phyloP scores from a whole-genome alignment of 2,797 vertebrate genomes.

The Ctenosaura bakeri region DNA sequence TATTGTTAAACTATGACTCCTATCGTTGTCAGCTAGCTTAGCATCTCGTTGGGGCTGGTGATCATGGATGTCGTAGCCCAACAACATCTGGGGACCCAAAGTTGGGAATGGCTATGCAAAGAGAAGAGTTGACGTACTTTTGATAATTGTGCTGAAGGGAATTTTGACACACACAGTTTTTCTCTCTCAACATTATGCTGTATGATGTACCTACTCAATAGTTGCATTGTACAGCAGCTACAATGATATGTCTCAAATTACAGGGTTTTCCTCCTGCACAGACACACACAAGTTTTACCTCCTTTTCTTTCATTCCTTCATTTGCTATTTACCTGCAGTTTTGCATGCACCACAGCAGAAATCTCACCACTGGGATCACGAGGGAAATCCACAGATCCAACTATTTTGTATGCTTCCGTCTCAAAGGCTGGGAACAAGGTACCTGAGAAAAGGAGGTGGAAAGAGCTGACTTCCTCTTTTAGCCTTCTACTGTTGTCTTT shows the following conservation, averaged over 20 bases:
- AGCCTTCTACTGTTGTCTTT: neutral
- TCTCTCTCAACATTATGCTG: neutral
- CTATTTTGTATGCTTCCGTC: conserved; percentile 73
- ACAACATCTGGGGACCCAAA: neutral
- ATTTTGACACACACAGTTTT: neutral
- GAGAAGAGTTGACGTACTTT: neutral
- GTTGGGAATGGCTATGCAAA: neutral
- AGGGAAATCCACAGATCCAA: conserved; percentile 81
- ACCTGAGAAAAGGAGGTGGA: conserved; percentile 70
- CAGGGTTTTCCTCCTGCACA: neutral
- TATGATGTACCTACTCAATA: neutral
- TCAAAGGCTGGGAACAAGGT: conserved; percentile 81
- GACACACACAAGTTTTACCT: neutral
- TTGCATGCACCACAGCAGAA: conserved; percentile 82
- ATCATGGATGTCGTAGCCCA: neutral
- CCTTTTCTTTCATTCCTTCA: neutral
- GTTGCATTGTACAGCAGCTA: neutral
- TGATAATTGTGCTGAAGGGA: too few species aligned
- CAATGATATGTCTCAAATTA: neutral
- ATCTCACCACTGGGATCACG: conserved; percentile 75
- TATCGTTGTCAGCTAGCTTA: neutral
- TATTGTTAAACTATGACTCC: neutral
- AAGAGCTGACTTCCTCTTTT: neutral
- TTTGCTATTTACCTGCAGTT: conserved; percentile 81
- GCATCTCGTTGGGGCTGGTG: too few species aligned